phyloP scores from a whole-genome alignment of 2,888 invertebrate genomes.

The Eumacrocentrus americanus region DNA sequence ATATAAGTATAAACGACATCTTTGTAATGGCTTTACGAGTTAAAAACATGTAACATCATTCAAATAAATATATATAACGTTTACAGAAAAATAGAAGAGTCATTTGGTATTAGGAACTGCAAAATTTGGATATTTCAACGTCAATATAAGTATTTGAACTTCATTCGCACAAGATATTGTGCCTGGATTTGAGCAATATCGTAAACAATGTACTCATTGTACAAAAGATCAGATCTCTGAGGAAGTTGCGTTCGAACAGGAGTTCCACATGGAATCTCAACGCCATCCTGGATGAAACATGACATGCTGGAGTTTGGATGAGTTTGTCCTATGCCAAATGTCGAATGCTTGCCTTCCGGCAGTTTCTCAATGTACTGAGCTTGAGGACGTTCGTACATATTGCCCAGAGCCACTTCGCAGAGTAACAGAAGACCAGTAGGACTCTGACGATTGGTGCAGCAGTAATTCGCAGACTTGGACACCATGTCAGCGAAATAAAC shows the following conservation, averaged over 20 bases:
- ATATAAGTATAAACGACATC: too few relatives aligned
- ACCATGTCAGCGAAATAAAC: slow-evolving; percentile 94
- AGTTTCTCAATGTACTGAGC: slow-evolving; percentile 80
- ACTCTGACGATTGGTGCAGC: slow-evolving; percentile 73
- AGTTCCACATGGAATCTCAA: slow-evolving; percentile 80
- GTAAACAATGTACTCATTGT: slow-evolving; percentile 96
- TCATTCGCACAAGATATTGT: slow-evolving; percentile 84
- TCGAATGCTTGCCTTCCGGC: slow-evolving; percentile 84
- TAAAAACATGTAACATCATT: too few relatives aligned
- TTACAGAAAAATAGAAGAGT: too few relatives aligned
- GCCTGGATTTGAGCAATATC: slow-evolving; percentile 93
- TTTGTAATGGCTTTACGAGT: too few relatives aligned
- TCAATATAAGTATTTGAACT: slow-evolving; percentile 81
- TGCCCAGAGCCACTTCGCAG: slow-evolving; percentile 95
- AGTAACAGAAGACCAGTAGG: slow-evolving; percentile 86
- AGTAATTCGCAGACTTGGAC: slow-evolving; percentile 97
- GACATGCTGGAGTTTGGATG: slow-evolving; percentile 81
- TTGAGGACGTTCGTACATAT: slow-evolving; percentile 78
- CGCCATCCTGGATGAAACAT: slow-evolving; percentile 69
- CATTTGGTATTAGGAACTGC: too few relatives aligned
- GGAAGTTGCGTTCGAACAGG: too few relatives aligned
- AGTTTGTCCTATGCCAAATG: slow-evolving; percentile 85
- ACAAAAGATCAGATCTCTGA: slow-evolving; percentile 71
- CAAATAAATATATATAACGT: too few relatives aligned
- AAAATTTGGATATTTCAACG: too few relatives aligned